Evolutionary conservation across 2,797 vertebrate genomes (phyloP).

Genomic region (Babyrousa celebensis): DNA sequence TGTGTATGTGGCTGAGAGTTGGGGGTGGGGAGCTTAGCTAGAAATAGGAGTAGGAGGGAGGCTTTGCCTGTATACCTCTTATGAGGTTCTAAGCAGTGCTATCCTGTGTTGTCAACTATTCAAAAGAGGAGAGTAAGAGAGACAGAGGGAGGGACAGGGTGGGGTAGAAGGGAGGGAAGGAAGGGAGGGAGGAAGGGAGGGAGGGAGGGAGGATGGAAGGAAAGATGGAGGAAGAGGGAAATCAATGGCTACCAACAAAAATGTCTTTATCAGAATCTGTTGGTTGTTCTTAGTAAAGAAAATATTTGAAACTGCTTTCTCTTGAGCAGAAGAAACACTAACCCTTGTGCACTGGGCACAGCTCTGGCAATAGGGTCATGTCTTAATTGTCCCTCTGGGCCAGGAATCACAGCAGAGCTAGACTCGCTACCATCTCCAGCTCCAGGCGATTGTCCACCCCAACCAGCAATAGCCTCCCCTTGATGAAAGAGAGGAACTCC

Average conservation of each 20-base stretch:
- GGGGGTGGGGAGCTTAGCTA: too few relatives aligned
- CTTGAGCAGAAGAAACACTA: not conserved
- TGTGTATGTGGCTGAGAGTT: not conserved
- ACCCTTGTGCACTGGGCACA: fast-evolving
- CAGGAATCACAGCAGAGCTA: not conserved
- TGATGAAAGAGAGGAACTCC: not conserved
- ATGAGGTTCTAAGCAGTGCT: not conserved
- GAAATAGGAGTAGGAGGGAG: not conserved
- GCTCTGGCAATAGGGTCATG: too few relatives aligned
- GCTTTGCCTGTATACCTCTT: not conserved
- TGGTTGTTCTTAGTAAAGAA: not conserved
- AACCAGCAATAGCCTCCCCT: not conserved
- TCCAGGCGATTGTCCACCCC: too few relatives aligned
- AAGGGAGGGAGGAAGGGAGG: fast-evolving
- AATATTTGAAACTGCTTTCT: not conserved
- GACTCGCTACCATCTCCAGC: not conserved
- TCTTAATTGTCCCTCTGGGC: too few relatives aligned
- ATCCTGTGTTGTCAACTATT: not conserved
- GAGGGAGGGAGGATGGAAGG: fast-evolving
- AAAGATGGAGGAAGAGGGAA: too few relatives aligned
- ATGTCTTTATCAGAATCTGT: not conserved
- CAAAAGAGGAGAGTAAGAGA: not conserved
- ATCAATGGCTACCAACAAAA: not conserved
- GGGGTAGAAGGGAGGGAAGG: not conserved
- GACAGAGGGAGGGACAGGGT: fast-evolving